Percentiles rank a stretch among this genome's conserved stretches.
phyloP scores from a whole-genome alignment of 1,140 invertebrate species.

The Phenacoccus solenopsis region DNA sequence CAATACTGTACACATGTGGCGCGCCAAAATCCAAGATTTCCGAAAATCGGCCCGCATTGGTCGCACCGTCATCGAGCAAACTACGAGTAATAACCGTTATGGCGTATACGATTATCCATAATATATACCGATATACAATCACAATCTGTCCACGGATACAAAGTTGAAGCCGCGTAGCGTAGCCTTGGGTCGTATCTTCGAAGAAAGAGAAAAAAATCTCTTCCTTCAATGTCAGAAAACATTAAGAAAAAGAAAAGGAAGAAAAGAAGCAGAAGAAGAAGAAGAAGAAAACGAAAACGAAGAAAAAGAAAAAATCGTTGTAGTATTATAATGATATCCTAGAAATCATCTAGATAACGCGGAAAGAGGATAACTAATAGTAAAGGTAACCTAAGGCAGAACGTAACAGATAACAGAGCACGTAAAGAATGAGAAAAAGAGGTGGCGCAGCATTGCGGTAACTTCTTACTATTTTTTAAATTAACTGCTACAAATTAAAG shows the following conservation, averaged over 20 bases:
- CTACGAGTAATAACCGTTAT: no score
- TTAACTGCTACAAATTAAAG: not conserved
- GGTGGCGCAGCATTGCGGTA: not conserved
- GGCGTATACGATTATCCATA: no score
- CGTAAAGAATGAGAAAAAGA: not conserved
- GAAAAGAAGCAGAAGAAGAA: no score
- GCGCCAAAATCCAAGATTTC: no score
- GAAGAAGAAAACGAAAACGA: no score
- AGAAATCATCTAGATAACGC: slow-evolving; percentile 1
- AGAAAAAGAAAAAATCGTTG: slow-evolving; percentile 1
- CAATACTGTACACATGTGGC: no score
- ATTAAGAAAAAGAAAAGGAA: no score
- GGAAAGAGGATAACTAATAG: slow-evolving; percentile 1
- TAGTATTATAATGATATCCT: not conserved
- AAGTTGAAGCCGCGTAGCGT: not conserved
- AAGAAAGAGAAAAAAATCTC: not conserved
- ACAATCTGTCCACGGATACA: no score
- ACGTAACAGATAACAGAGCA: not conserved
- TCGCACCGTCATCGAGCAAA: no score
- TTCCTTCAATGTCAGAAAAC: not conserved
- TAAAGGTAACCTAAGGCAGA: not conserved
- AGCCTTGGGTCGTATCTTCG: not conserved
- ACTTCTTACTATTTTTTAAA: not conserved
- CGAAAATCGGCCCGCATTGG: no score
- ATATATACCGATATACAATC: no score